A percentile compares a stretch with the other conserved stretches of the same genome.
Evolutionary conservation across 2,797 vertebrate genomes (phyloP).

Genomic region (Rallus crepitans): DNA sequence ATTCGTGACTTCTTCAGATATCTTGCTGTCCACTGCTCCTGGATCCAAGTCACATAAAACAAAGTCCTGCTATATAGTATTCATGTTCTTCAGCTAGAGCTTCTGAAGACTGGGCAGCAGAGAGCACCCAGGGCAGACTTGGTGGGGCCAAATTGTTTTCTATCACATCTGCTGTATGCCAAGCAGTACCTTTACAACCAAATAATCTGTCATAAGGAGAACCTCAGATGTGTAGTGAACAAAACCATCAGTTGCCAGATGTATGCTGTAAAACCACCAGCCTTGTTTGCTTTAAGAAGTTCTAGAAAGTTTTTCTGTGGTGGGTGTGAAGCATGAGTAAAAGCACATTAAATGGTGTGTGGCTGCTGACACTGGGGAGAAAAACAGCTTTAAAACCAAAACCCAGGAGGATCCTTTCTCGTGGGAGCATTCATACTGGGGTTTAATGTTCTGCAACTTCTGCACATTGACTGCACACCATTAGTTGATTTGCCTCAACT

Average conservation of each 20-base stretch:
- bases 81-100: background rate
- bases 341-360: background rate
- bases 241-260: background rate
- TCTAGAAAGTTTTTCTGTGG: background rate
- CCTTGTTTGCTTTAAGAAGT: background rate
- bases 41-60: background rate
- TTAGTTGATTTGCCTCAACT: background rate
- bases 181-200: background rate
- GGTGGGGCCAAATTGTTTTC: background rate
- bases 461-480: background rate
- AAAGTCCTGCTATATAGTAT: background rate
- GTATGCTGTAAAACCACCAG: background rate
- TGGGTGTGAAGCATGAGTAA: background rate
- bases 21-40: background rate
- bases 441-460: background rate
- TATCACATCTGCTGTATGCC: background rate
- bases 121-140: background rate
- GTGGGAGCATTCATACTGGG: background rate
- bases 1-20: background rate
- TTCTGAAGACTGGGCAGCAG: background rate
- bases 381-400: conserved; percentile 3
- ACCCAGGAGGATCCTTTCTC: background rate
- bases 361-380: background rate
- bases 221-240: background rate
- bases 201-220: background rate